phyloP scores from a whole-genome alignment of 2,113 vertebrate species.

The Indri indri region DNA sequence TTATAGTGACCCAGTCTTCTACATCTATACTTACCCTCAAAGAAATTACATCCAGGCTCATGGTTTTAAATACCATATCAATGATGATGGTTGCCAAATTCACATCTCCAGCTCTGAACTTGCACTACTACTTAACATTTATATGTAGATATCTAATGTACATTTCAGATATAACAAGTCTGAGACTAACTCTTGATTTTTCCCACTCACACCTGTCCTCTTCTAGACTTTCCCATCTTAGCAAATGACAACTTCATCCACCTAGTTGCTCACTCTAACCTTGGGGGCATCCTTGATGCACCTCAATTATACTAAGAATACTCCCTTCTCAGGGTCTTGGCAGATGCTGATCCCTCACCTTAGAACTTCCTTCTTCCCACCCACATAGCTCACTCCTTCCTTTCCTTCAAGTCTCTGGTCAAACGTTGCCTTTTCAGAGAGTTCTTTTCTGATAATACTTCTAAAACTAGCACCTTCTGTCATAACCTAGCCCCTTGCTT shows the following conservation, averaged over 20 bases:
- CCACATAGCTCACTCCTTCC: neutral
- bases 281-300: neutral
- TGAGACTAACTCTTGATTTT: neutral
- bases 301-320: neutral
- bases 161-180: neutral
- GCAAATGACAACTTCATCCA: neutral
- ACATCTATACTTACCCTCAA: neutral
- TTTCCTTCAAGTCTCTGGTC: neutral
- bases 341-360: neutral
- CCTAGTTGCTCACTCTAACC: neutral
- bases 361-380: neutral
- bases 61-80: neutral
- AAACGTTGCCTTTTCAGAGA: neutral
- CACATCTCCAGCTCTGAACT: neutral
- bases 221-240: neutral
- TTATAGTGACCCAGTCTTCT: neutral
- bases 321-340: neutral
- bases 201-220: neutral
- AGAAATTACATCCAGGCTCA: neutral
- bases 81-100: neutral
- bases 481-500: neutral
- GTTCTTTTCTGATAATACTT: neutral
- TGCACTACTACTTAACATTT: neutral
- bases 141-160: neutral
- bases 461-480: neutral